phyloP scores from a whole-genome alignment of 2,797 vertebrate species.

The Rhinatrema bivittatum region DNA sequence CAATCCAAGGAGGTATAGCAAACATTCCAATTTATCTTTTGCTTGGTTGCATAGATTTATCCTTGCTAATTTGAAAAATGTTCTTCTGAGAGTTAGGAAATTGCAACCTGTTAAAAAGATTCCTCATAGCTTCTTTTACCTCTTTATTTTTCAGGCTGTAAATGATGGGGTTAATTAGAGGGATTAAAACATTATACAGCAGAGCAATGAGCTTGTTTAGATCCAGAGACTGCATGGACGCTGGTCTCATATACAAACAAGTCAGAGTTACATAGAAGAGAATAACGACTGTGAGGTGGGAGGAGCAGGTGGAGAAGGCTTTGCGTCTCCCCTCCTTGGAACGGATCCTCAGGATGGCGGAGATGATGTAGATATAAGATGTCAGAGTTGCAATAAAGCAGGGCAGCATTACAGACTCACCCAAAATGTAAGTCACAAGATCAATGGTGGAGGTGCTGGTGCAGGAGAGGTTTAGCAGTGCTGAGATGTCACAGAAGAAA shows the following conservation, averaged over 20 bases:
- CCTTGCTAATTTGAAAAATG: neutral
- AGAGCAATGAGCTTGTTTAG: too few relatives aligned
- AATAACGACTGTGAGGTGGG: slow-evolving; percentile 6
- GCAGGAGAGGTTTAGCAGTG: slow-evolving; percentile 12
- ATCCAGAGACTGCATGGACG: too few relatives aligned
- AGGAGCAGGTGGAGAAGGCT: slow-evolving; percentile 23
- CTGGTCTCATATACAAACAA: neutral
- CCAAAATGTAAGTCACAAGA: neutral
- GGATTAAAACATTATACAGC: too few relatives aligned
- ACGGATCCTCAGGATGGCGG: slow-evolving; percentile 10
- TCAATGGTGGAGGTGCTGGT: slow-evolving; percentile 1
- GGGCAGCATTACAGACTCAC: neutral
- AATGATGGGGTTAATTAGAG: too few relatives aligned
- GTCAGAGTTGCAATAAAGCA: neutral
- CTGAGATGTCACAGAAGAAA: slow-evolving; percentile 17
- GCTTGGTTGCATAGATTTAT: slow-evolving; percentile 21
- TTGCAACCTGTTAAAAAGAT: too few relatives aligned
- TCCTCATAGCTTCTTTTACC: too few relatives aligned
- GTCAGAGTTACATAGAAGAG: slow-evolving; percentile 16
- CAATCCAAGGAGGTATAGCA: slow-evolving; percentile 5
- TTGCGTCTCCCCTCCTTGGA: slow-evolving; percentile 7
- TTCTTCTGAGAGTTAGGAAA: too few relatives aligned
- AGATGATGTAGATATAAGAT: slow-evolving; percentile 14
- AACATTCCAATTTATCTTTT: slow-evolving; percentile 17
- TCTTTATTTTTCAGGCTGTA: too few relatives aligned